Percentiles rank a stretch among this genome's conserved stretches.
Conservation (phyloP, 1,140 invertebrate species). For the Leucophenga varia region DNA sequence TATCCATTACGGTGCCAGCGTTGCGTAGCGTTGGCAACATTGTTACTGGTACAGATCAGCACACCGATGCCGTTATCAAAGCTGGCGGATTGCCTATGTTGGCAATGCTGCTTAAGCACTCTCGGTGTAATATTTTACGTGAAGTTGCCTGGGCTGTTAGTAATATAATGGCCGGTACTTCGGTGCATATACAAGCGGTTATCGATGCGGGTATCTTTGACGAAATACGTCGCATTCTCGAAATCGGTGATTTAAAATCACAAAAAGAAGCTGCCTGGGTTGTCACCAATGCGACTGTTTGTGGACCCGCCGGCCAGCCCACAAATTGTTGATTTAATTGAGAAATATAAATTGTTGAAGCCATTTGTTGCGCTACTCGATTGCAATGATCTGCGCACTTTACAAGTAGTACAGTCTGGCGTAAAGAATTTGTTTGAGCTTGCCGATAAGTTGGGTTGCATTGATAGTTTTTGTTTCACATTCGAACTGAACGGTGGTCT, state of each 20-base stretch:
- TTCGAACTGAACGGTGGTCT: conserved; percentile 83
- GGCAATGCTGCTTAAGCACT: conserved; percentile 80
- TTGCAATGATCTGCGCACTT: conserved; percentile 70
- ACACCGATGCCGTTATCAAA: conserved; percentile 83
- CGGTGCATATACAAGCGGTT: conserved; percentile 95
- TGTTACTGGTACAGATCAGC: conserved; percentile 74
- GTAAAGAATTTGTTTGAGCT: conserved; percentile 74
- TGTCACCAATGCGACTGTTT: conserved; percentile 92
- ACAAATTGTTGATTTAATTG: conserved; percentile 77
- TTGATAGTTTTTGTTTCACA: conserved; percentile 71
- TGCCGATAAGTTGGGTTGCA: conserved; percentile 67
- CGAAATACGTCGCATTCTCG: conserved; percentile 82
- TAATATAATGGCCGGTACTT: conserved; percentile 90
- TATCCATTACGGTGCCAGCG: conserved; percentile 80
- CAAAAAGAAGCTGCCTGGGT: conserved; percentile 96
- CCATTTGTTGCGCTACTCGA: conserved; percentile 79
- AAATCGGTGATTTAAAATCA: conserved; percentile 90
- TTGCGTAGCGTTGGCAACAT: conserved; percentile 80
- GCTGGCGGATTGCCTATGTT: conserved; percentile 78
- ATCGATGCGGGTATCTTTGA: conserved; percentile 94
- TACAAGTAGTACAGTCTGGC: conserved; percentile 83
- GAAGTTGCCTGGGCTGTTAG: conserved; percentile 92
- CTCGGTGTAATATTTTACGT: conserved; percentile 85
- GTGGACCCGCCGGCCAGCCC: conserved; percentile 86
- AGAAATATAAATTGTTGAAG: conserved; percentile 71